Evolutionary conservation across 2,113 vertebrate species (phyloP).

Genomic region (Plecotus auritus): DNA sequence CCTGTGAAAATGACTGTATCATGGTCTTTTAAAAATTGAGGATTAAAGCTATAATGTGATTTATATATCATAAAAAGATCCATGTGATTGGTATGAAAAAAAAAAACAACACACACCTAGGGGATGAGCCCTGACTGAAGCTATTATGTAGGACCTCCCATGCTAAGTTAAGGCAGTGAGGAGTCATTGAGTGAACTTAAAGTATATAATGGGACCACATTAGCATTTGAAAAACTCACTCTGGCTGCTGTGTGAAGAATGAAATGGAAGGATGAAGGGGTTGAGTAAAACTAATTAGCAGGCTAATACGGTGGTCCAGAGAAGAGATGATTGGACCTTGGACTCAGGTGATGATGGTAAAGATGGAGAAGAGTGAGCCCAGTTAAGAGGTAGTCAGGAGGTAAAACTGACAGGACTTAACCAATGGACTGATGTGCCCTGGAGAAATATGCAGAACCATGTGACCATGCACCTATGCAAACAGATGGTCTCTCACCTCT

Average conservation of each 20-base stretch:
- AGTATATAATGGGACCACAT: not conserved
- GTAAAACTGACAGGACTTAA: not conserved
- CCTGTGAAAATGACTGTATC: not conserved
- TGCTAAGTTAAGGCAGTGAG: not conserved
- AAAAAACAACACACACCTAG: not conserved
- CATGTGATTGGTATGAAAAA: not conserved
- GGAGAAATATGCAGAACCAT: not conserved
- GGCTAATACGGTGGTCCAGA: not conserved
- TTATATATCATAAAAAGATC: not conserved
- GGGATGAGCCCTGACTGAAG: not conserved
- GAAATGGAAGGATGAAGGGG: not conserved
- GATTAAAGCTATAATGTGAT: not conserved
- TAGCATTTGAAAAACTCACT: not conserved
- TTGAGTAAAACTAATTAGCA: not conserved
- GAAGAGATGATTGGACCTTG: not conserved
- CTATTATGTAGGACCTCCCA: not conserved
- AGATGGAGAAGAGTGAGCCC: not conserved
- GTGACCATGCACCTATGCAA: not conserved
- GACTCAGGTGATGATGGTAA: not conserved
- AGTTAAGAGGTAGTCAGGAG: not conserved
- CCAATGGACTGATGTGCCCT: not conserved
- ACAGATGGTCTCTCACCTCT: not conserved
- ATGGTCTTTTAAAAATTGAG: not conserved
- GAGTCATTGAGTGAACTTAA: not conserved
- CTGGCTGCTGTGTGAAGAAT: not conserved